Conservation (phyloP, 2,888 invertebrate species). For the Brachylomia viminalis region DNA sequence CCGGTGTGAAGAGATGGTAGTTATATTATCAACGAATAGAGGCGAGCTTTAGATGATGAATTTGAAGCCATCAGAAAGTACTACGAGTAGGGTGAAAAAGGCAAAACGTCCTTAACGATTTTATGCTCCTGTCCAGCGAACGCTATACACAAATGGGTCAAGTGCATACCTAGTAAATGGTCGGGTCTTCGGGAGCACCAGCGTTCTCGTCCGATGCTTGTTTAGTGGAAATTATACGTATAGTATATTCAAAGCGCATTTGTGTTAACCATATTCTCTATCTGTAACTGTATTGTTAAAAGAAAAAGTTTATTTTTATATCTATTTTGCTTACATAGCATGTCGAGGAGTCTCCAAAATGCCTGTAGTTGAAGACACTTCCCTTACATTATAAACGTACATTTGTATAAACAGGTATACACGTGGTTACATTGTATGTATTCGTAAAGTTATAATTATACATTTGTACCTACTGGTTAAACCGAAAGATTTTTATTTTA, state of each 20-base stretch:
- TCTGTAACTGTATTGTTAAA: neutral
- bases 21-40: slow-evolving; percentile 17
- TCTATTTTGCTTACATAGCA: no score
- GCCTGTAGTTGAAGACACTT: no score
- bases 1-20: slow-evolving; percentile 16
- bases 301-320: no score
- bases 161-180: slow-evolving; percentile 5
- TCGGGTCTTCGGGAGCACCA: neutral
- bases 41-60: slow-evolving; percentile 24
- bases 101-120: neutral
- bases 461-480: neutral
- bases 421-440: neutral
- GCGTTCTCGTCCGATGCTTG: neutral
- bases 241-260: neutral
- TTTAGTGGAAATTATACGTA: neutral
- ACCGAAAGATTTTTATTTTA: neutral
- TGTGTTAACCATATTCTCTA: neutral
- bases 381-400: no score
- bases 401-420: no score
- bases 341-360: no score
- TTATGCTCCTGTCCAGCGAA: neutral
- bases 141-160: neutral
- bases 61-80: neutral
- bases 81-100: neutral
- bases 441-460: neutral